A percentile compares a stretch with the other conserved stretches of the same genome.
Conservation (phyloP, 2,113 vertebrate genomes). For the Mionectes macconnelli region DNA sequence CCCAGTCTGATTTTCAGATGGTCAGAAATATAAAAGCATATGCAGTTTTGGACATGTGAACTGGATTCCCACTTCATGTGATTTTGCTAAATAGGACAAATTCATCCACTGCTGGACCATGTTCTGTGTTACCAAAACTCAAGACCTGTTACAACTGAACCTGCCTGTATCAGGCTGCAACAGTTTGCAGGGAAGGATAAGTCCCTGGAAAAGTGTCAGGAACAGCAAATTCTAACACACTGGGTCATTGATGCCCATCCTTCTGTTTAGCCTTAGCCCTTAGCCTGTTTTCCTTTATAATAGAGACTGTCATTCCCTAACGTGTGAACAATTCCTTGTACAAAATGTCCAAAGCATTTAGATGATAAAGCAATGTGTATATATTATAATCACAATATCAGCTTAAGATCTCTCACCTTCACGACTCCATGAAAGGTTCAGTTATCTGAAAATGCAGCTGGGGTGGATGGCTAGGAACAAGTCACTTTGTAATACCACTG, state of each 20-base stretch:
- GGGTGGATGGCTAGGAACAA: background rate
- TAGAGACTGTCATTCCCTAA: background rate
- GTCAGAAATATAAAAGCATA: background rate
- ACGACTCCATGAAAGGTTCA: background rate
- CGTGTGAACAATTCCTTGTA: background rate
- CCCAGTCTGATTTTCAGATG: background rate
- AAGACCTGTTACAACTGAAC: background rate
- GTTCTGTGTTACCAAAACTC: background rate
- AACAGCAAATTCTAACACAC: background rate
- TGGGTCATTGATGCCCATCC: background rate
- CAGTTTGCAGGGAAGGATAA: background rate
- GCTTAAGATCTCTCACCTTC: background rate
- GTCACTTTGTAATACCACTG: background rate
- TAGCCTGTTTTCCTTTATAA: background rate
- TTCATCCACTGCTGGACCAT: background rate
- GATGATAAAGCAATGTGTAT: background rate
- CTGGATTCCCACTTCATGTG: background rate
- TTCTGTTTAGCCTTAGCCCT: background rate
- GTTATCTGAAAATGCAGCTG: background rate
- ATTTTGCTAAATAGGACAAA: background rate
- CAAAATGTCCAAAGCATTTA: background rate
- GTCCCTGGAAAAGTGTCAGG: background rate
- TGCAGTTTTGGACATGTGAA: background rate
- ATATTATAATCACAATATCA: background rate
- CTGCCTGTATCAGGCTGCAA: background rate